Percentiles rank a stretch among this genome's conserved stretches.
These are phyloP conservation scores for Hypsibius dujardini DNA, from an alignment of 1,140 invertebrate species.

Conservation along the genomic window DNA sequence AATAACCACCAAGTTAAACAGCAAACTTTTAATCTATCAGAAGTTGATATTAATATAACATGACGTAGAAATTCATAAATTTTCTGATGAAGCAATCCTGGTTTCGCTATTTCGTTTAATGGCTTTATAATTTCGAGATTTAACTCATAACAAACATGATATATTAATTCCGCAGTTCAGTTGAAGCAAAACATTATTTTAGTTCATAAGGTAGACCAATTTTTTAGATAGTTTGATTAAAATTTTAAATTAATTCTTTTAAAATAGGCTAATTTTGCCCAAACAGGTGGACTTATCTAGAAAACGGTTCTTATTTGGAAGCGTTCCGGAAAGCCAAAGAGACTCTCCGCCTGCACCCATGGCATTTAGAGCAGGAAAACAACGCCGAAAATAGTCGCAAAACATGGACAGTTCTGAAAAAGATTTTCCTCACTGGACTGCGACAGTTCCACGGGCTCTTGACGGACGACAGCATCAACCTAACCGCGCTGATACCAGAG, in stretches of 20 bases:
- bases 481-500: not conserved
- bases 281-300: not conserved
- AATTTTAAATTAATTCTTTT: not conserved
- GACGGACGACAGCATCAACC: not conserved
- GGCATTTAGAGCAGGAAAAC: not conserved
- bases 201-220: no score
- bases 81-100: no score
- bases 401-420: not conserved
- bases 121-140: no score
- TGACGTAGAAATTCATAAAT: no score
- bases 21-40: not conserved
- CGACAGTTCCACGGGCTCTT: not conserved
- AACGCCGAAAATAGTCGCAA: not conserved
- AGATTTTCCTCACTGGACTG: not conserved
- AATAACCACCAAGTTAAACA: not conserved
- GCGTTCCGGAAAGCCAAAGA: constrained; percentile 11
- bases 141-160: no score
- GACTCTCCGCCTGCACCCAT: not conserved
- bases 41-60: no score
- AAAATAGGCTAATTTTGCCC: not conserved
- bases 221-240: not conserved
- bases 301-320: not conserved
- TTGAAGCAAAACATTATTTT: no score
- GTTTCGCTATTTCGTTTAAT: no score
- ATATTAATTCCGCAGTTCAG: no score